phyloP scores from a whole-genome alignment of 2,888 invertebrate genomes.

The Endotricha flammealis region DNA sequence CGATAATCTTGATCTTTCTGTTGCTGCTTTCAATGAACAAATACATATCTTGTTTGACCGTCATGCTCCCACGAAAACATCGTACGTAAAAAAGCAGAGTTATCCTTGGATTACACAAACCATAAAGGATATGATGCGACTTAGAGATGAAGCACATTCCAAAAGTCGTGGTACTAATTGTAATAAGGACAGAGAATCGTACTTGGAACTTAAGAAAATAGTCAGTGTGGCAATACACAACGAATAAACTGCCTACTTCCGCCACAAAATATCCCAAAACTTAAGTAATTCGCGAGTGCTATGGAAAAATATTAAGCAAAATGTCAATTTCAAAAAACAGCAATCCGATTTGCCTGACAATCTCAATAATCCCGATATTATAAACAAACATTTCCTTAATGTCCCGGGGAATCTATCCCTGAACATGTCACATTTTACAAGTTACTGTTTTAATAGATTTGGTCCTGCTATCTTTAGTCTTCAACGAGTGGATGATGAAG shows the following conservation, averaged over 20 bases:
- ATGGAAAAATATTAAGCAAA: slow-evolving; percentile 8
- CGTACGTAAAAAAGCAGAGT: too few species aligned
- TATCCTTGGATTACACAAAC: too few species aligned
- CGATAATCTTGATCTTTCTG: background rate
- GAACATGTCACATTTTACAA: background rate
- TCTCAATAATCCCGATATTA: slow-evolving; percentile 7
- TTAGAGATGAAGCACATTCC: too few species aligned
- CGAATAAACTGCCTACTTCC: slow-evolving; percentile 1
- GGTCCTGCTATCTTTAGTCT: background rate
- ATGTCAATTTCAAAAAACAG: slow-evolving; percentile 3
- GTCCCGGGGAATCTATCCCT: background rate
- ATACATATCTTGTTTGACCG: background rate
- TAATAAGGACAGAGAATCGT: background rate
- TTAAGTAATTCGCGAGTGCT: background rate
- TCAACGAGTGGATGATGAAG: background rate
- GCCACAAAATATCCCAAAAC: background rate
- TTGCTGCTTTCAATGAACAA: slow-evolving; percentile 3
- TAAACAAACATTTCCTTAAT: slow-evolving; percentile 5
- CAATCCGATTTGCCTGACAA: slow-evolving; percentile 1
- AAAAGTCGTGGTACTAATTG: background rate
- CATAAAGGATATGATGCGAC: too few species aligned
- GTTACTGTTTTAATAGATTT: slow-evolving; percentile 1
- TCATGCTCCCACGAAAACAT: background rate
- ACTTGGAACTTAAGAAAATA: slow-evolving; percentile 1
- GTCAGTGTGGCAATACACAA: background rate